These are phyloP conservation scores for Semaprochilodus insignis DNA, from an alignment of 2,797 vertebrate species.

Conservation along the genomic window DNA sequence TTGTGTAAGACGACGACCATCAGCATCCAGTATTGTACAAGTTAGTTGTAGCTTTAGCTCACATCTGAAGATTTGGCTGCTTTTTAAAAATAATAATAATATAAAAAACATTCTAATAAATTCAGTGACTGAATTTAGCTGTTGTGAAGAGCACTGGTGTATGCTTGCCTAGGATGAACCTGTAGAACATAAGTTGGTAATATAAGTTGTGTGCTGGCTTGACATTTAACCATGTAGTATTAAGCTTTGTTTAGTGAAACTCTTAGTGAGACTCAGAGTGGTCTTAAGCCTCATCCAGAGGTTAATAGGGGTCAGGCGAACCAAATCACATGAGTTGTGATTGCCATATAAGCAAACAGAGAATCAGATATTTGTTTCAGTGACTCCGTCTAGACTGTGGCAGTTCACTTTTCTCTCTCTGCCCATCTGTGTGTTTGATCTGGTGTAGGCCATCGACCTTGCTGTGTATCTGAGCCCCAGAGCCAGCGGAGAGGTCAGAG, in stretches of 20 bases:
- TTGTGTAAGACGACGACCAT: too few species aligned
- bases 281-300: constrained; percentile 51
- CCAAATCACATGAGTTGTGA: constrained; percentile 57
- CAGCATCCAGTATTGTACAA: too few species aligned
- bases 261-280: constrained; percentile 35
- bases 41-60: too few species aligned
- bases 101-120: too few species aligned
- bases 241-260: constrained; percentile 38
- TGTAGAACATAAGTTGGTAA: constrained; percentile 9
- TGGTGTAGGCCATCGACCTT: constrained; percentile 62
- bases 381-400: constrained; percentile 60
- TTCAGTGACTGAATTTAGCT: background rate
- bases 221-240: constrained; percentile 46
- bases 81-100: too few species aligned
- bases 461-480: constrained; percentile 45
- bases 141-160: background rate
- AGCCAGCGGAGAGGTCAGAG: constrained; percentile 71
- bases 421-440: constrained; percentile 77
- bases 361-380: constrained; percentile 58
- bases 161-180: background rate
- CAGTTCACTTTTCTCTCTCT: constrained; percentile 57
- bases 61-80: too few species aligned
- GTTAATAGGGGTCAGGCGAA: constrained; percentile 64
- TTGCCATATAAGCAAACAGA: constrained; percentile 52
- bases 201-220: constrained; percentile 27